These are phyloP conservation scores for Apis laboriosa DNA, from an alignment of 1,140 invertebrate genomes.

Conservation along the genomic window DNA sequence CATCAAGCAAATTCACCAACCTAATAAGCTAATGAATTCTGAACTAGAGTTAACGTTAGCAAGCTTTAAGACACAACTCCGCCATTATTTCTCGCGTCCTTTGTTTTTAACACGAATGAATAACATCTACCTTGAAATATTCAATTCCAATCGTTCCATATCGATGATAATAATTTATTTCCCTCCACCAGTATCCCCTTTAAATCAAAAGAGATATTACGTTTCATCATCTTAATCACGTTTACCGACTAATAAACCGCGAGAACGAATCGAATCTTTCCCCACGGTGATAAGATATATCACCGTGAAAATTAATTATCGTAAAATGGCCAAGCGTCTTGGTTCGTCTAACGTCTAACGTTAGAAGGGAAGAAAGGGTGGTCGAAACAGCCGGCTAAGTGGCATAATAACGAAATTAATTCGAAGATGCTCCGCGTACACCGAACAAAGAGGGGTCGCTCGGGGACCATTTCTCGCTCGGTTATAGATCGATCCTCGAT, in stretches of 20 bases:
- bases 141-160: too few species aligned
- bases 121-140: too few species aligned
- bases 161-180: too few species aligned
- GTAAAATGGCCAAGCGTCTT: not conserved
- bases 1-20: conserved; percentile 3
- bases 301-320: conserved; percentile 19
- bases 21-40: conserved; percentile 28
- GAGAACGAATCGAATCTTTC: too few species aligned
- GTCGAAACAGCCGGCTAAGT: conserved; percentile 43
- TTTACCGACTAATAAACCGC: not conserved
- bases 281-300: not conserved
- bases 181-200: too few species aligned
- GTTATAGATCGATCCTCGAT: conserved; percentile 58
- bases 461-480: conserved; percentile 40
- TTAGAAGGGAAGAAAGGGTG: conserved; percentile 2
- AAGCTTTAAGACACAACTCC: not conserved
- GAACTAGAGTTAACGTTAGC: conserved; percentile 15
- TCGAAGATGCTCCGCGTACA: conserved; percentile 30
- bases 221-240: not conserved
- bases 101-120: too few species aligned
- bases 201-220: too few species aligned
- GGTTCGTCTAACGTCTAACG: not conserved
- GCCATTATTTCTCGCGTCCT: not conserved
- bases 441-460: conserved; percentile 38
- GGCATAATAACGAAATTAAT: conserved; percentile 51